Conservation (phyloP, 2,888 invertebrate species). For the Meghimatium bilineatum region DNA sequence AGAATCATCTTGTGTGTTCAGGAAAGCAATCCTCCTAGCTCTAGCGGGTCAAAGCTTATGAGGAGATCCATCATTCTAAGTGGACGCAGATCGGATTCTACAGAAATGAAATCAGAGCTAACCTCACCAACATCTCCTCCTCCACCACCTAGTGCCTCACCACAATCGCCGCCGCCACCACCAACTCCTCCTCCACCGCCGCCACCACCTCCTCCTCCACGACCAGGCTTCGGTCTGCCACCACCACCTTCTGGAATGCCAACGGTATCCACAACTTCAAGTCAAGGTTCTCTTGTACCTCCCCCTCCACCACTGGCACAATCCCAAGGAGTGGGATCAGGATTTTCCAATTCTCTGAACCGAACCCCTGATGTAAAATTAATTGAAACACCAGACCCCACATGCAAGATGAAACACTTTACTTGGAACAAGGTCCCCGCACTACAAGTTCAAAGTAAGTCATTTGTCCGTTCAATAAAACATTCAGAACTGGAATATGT, state of each 20-base stretch:
- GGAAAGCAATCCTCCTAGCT: constrained; percentile 27
- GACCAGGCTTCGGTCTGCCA: constrained; percentile 49
- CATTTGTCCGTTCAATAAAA: too few species aligned
- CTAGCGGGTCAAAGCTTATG: constrained; percentile 35
- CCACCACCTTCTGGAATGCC: constrained; percentile 49
- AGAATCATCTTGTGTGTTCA: background rate
- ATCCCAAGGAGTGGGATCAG: constrained; percentile 51
- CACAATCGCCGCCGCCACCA: constrained; percentile 39
- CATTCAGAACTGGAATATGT: too few species aligned
- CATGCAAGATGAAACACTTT: constrained; percentile 96
- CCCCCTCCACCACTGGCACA: constrained; percentile 46
- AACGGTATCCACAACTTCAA: background rate
- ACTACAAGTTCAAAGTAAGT: constrained; percentile 63
- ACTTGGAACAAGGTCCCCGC: constrained; percentile 97
- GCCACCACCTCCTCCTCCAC: constrained; percentile 51
- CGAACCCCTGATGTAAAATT: constrained; percentile 48
- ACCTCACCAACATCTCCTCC: constrained; percentile 48
- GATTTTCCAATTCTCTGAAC: constrained; percentile 43
- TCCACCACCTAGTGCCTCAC: background rate
- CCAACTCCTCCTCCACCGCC: constrained; percentile 55
- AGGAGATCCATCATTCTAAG: constrained; percentile 31
- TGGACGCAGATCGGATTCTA: background rate
- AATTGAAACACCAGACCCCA: constrained; percentile 90
- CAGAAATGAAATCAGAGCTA: constrained; percentile 9
- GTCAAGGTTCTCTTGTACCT: constrained; percentile 35